Conservation (phyloP, 2,113 vertebrate species). For the Synchiropus splendidus region DNA sequence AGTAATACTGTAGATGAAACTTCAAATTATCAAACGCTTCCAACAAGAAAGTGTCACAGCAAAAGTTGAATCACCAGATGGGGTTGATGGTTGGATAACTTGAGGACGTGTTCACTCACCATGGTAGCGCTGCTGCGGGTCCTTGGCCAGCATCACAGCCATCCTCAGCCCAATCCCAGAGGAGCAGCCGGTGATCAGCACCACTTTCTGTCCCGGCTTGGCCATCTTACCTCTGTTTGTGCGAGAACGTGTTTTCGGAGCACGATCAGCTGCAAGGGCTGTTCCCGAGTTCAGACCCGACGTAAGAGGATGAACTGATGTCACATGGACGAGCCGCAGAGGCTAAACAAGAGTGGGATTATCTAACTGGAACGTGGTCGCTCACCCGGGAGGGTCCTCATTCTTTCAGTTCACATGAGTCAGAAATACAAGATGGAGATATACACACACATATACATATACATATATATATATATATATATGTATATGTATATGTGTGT, state of each 20-base stretch:
- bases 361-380: slow-evolving; percentile 1
- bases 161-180: slow-evolving; percentile 66
- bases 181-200: slow-evolving; percentile 71
- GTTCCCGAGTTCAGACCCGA: slow-evolving; percentile 15
- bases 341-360: slow-evolving; percentile 21
- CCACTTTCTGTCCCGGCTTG: slow-evolving; percentile 62
- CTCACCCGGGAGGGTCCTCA: not conserved
- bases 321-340: slow-evolving; percentile 37
- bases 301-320: slow-evolving; percentile 51
- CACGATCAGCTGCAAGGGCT: slow-evolving; percentile 16
- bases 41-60: no score
- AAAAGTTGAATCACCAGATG: no score
- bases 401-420: not conserved
- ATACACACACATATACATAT: no score
- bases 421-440: not conserved
- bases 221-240: slow-evolving; percentile 37
- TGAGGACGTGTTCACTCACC: slow-evolving; percentile 50
- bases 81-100: no score
- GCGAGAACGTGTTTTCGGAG: slow-evolving; percentile 1
- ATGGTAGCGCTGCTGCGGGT: slow-evolving; percentile 66
- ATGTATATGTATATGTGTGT: no score
- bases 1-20: no score
- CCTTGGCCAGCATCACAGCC: slow-evolving; percentile 64
- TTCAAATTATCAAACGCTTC: no score
- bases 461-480: no score